Evolutionary conservation across 2,113 vertebrate genomes (phyloP), one percentile per base, ranked within the genome.

Genomic region (Alectura lathami): DNA sequence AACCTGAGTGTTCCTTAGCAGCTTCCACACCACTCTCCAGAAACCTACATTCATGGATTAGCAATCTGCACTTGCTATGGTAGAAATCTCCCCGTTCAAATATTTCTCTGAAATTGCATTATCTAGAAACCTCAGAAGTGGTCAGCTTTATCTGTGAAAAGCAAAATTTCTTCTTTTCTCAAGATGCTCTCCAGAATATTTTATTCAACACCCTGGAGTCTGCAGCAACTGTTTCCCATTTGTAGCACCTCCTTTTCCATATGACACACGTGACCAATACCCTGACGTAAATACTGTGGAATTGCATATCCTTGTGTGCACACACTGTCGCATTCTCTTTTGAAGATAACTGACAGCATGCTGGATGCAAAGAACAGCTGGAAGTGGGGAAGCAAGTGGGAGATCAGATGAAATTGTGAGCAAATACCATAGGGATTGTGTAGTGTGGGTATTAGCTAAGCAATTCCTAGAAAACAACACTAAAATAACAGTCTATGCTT

Each of bases 311-410:
- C 93, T 36, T 77, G 34, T 6, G 64, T 90, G 57, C 36, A 82
- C 89, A 86, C 47, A 43, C 74, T 90, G 88, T 68, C 88, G 83
- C 82, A 53, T 81, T 88, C 72, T 66, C 85, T 82, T 94, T 86
- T 96, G 88, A 93, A 94, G 95, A 84, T 94, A 91, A 90, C 93
- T 86, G 69, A 60, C 93, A 93, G 73, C 79, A 51, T 17, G 3
- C 43, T 87, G 62, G 30, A 64, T 84, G 76, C 69, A 92, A 91
- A 69, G 47, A 90, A 76, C 94, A 95, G 90, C 94, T 96, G 91
- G 85, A 88, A 96, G 68, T 23, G 42, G 40, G 68, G 42, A 88
- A 86, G 64, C 5, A 91, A 86, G 88, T 67, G 43, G 43, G 21
- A 93, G 69, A 86, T 81, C 47, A 78, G 86, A 93, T 78, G 88